Percentiles rank a stretch among this genome's conserved stretches.
Evolutionary conservation across 1,140 invertebrate species (phyloP).

Genomic region (Adelges cooleyi): DNA sequence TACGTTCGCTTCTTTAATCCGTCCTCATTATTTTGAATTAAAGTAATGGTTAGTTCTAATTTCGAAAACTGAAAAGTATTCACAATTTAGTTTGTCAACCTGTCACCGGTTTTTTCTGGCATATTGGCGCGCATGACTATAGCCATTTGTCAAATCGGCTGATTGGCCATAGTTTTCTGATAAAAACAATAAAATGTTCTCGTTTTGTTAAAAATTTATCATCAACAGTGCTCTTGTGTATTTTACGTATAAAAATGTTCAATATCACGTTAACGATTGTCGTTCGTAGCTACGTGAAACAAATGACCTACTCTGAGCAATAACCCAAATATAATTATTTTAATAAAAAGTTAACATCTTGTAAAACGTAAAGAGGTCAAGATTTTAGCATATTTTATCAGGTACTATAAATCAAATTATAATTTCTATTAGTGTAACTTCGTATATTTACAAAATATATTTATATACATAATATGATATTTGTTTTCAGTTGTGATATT

Average conservation of each 20-base stretch:
- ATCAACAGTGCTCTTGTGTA: neutral
- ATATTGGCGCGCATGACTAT: conserved; percentile 10
- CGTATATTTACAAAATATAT: too few relatives aligned
- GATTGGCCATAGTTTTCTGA: conserved; percentile 22
- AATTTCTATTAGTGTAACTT: too few relatives aligned
- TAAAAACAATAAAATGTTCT: conserved; percentile 28
- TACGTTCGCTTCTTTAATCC: too few relatives aligned
- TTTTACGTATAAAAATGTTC: conserved; percentile 12
- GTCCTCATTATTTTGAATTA: too few relatives aligned
- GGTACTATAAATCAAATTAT: conserved; percentile 4
- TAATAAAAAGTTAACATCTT: neutral
- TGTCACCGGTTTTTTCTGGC: conserved; percentile 24
- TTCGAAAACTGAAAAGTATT: too few relatives aligned
- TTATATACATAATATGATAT: too few relatives aligned
- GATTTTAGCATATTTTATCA: conserved; percentile 1
- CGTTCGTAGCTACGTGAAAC: neutral
- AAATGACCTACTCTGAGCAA: conserved; percentile 3
- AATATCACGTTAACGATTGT: conserved; percentile 14
- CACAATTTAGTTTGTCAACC: conserved; percentile 21
- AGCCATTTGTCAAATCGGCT: conserved; percentile 23
- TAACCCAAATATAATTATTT: conserved; percentile 9
- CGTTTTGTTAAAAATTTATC: conserved; percentile 17
- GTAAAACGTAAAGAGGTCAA: conserved; percentile 13
- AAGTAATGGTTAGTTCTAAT: too few relatives aligned
- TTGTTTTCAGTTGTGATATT: too few relatives aligned